Base-by-base conservation (phyloP, 2,113 vertebrate species). In the Ploceus nigricollis region DNA sequence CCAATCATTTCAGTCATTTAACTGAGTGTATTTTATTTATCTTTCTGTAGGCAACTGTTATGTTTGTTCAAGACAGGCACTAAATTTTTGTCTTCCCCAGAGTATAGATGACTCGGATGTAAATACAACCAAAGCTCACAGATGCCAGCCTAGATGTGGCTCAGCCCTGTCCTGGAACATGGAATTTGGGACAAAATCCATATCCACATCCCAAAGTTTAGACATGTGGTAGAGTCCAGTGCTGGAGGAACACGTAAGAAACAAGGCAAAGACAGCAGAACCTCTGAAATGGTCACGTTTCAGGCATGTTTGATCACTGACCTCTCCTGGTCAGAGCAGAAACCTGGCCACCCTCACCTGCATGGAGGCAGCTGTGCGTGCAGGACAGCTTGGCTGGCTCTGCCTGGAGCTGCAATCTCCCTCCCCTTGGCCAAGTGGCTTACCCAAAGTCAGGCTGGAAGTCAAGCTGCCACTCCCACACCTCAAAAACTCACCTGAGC, bases 1-100 rank as follows among this genome's bases (percentile, higher is more conserved):
- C 71, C 63, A 54, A 9, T 69, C 19, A 17, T 54, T 66, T 61
- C 61, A 60, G 44, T 54, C 27, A 20, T 73, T 80, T 65, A 61
- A 45, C 48, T 37, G 37, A 58, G 48, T 73, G 7, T 51, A n/a
- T 71, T 89, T 93, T 77, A 77, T 85, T 90, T 82, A 64, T 86
- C 86, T 70, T 86, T 82, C 53, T 65, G 45, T 60, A 86, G 58
- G 54, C 28, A 83, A 30, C n/a, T 30, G 57, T 68, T 60, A 24
- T 0, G 10, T 73, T 65, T 77, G 58, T 45, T 90, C 37, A 53
- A 87, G 75, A 69, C 58, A 65, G 37, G 10, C 44, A 22, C 35
- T 79, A 25, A 7, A 13, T 35, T 73, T 18, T 70, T 72, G 77
- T 56, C 37, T 78, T 64, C 68, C 24, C 19, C 6, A 3, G 16